Evolutionary conservation across 1,140 invertebrate genomes (phyloP).

Genomic region (Pachyrhynchus sulphureomaculatus): DNA sequence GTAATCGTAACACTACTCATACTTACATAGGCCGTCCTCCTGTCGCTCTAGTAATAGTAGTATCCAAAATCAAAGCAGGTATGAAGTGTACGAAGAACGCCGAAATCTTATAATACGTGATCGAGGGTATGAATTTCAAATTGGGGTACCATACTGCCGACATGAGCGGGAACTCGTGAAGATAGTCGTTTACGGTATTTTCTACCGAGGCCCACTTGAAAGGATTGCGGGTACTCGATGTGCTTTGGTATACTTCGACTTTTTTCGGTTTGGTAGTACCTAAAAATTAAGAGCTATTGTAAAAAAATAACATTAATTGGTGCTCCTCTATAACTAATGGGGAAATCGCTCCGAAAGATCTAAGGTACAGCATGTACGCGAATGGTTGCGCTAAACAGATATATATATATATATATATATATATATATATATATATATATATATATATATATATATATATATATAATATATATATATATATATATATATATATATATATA

Average conservation of each 20-base stretch:
- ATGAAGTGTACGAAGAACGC: constrained; percentile 83
- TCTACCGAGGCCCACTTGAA: constrained; percentile 79
- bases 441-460: no score
- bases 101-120: constrained; percentile 73
- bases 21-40: constrained; percentile 82
- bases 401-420: no score
- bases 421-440: no score
- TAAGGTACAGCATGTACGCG: no score
- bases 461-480: no score
- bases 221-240: constrained; percentile 84
- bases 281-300: constrained; percentile 4
- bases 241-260: constrained; percentile 83
- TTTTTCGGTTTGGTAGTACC: constrained; percentile 33
- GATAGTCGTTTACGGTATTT: constrained; percentile 61
- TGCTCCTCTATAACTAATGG: no score
- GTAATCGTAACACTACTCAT: background rate
- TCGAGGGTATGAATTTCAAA: constrained; percentile 71
- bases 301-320: no score
- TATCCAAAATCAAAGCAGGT: constrained; percentile 79
- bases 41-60: constrained; percentile 61
- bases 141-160: constrained; percentile 84
- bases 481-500: no score
- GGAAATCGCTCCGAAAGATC: no score
- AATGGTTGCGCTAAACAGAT: no score
- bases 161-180: constrained; percentile 74